Evolutionary conservation across 2,113 vertebrate species (phyloP), one percentile per base, ranked within the genome.

Genomic region (Strix uralensis): DNA sequence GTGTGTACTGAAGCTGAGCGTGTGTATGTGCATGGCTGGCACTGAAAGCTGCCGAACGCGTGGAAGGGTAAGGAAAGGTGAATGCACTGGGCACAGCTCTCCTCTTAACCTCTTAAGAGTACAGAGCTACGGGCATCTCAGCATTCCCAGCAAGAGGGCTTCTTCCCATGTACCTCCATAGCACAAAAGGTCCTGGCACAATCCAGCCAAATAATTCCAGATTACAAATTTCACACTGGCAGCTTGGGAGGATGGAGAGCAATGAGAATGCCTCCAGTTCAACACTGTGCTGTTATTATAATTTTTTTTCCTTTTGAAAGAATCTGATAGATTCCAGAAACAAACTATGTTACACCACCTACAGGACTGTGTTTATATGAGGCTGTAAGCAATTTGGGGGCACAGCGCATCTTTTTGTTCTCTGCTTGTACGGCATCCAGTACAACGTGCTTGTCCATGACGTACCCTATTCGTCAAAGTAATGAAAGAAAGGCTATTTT

Each of bases 261-360:
- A 25, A 69, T 2, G 23, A 0, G 0, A 85, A 34, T 0, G 0
- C 42, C 38, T 38, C 42, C 7, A 2, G 6, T 40, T 81, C 89
- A 79, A 85, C 30, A 11, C 8, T 7, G 13, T 14, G 13, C 59
- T 67, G n/a, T 40, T 67, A 42, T 10, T 27, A 47, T 5, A 0
- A 4, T 5, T 10, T 25, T 58, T 8, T 57, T 40, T 11, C 7
- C 57, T 88, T 86, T 57, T 2, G 14, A 38, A 77, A 61, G 5
- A 66, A 77, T 19, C 38, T 32, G 29, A 46, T 20, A 54, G 32
- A 71, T 88, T 81, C 54, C 27, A 77, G 74, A 72, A 80, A 54
- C 30, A 74, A 93, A 71, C 19, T 5, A 12, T 1, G 1, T 69
- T 63, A 42, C 0, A 3, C 51, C 52, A 88, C 72, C 69, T 84